These are phyloP conservation scores for Urophycis tenuis DNA, from an alignment of 2,797 vertebrate species.

Conservation along the genomic window DNA sequence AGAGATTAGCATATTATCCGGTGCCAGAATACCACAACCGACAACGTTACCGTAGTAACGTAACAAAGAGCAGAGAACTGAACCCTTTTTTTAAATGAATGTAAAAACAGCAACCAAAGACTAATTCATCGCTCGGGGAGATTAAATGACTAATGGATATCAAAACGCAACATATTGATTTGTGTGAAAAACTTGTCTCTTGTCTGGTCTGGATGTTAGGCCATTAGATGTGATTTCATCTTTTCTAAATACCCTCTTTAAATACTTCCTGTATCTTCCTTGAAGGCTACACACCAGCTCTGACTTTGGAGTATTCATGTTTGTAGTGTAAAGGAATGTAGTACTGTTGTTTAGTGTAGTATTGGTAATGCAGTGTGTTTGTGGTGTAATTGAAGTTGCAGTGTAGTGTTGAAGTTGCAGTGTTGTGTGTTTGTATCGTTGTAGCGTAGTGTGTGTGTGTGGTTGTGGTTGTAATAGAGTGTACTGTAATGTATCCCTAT, in stretches of 20 bases:
- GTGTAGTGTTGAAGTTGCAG: background rate
- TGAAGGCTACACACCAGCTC: background rate
- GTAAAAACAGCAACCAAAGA: background rate
- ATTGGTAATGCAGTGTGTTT: background rate
- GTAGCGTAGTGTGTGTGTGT: background rate
- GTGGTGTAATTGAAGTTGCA: background rate
- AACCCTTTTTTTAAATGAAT: background rate
- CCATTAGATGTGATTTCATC: background rate
- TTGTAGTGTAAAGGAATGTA: background rate
- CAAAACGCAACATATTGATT: constrained; percentile 1
- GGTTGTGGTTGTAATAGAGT: background rate
- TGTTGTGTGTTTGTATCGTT: background rate
- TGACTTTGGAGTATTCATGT: background rate
- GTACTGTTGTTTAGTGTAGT: background rate
- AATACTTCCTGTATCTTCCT: background rate
- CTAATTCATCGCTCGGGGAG: background rate
- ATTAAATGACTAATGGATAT: background rate
- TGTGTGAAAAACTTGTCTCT: background rate
- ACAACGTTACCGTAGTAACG: background rate
- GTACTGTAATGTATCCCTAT: background rate
- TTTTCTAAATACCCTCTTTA: background rate
- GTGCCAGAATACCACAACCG: background rate
- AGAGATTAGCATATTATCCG: background rate
- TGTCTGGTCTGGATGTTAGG: background rate
- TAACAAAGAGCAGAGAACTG: background rate